Base-by-base conservation (phyloP, 2,888 invertebrate genomes). In the Cotesia congregata region DNA sequence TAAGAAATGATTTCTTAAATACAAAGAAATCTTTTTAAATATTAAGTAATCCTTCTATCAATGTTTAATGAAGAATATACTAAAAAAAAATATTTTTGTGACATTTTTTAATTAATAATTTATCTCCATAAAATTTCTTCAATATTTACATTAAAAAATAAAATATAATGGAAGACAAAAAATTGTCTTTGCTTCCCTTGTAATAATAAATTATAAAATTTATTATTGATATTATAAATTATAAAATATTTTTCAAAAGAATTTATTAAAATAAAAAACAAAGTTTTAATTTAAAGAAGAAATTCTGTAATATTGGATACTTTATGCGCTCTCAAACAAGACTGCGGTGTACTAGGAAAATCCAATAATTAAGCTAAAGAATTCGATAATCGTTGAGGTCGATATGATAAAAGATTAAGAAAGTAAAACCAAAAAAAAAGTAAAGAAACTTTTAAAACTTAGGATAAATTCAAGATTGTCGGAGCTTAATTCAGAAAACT, bases 351-450 rank as follows among this genome's bases (percentile, higher is more conserved):
- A 72, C 72, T 72, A 64, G 9, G 72, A 80, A 80, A 80, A 79
- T 79, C 79, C 77, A 77, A 80, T 80, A 77, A 79, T 78, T 78
- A 78, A 77, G 76, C 76, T 72, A 75, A 78, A 80, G 80, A 80
- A 80, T 80, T 80, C 80, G 79, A 80, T 80, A 80, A 79, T 71
- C 77, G 75, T 61, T 62, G 65, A 74, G 79, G 50, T 72, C 74
- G 39, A 70, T 70, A 41, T 60, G 69, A 38, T 39, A 60, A 12
- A 50, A 50, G 50, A 50, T 50, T 50, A 50, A 50, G 50, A 12
- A 50, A 50, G 50, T 30, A 30, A 30, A 30, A 30, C 30, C 30
- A 30, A 30, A 30, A 50, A 3, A 50, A 7, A 6, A 50, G 50
- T 50, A 50, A 50, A 50, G 50, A 50, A 50, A 50, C 9, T 50